Base-by-base conservation (phyloP, 2,113 vertebrate genomes). In the Ammospiza nelsoni region DNA sequence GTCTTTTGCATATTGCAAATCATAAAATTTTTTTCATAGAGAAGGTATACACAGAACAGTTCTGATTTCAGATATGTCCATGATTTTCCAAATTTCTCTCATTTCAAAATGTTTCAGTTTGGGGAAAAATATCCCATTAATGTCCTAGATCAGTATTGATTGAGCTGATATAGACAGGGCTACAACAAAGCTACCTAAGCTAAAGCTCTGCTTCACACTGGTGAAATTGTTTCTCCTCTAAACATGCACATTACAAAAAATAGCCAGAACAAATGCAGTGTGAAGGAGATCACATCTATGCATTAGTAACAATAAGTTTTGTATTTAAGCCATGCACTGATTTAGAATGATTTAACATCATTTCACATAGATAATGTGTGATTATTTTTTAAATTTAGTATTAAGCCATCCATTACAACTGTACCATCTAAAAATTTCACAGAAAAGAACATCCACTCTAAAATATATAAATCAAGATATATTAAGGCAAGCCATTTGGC, bases 71-170 rank as follows among this genome's bases (percentile, higher is more conserved):
- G 62, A 48, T 55, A 55, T 14, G 21, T 3, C 43, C 29, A 39
- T 28, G n/a, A 91, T 73, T 72, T 87, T 49, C 5, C 39, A 81
- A 37, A 28, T 76, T 24, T 9, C 11, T 41, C 33, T 79, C 13
- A 41, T 73, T 76, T 92, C 82, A 48, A 88, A 82, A 37, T 49
- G 12, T 44, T 90, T 62, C 19, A 16, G 11, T 83, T 62, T 23
- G n/a, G 11, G 24, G 41, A 51, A 83, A 1, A 52, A 1, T 19
- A 73, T 7, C 0, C 5, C 31, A 35, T 15, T 75, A 9, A 63
- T 54, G 16, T 72, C 6, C 12, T 17, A 73, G 18, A n/a, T 15
- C 13, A 72, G 15, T 54, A 11, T 15, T 58, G 48, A 66, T 39
- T 49, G 31, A 85, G 58, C 1, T 75, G 33, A 84, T 44, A 65